These are phyloP conservation scores for Nineta flava DNA, from an alignment of 2,888 invertebrate species.

Conservation along the genomic window DNA sequence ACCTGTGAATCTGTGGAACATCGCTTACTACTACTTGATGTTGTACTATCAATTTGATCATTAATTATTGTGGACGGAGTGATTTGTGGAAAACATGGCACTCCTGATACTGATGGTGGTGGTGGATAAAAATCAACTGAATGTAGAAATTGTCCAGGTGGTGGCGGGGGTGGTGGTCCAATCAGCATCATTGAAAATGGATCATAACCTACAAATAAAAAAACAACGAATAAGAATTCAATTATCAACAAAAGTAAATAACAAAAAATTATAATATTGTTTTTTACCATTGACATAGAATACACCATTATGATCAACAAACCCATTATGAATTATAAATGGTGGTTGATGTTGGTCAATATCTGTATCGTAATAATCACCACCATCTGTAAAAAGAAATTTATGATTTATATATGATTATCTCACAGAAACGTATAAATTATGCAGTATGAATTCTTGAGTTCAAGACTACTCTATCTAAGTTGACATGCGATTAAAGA, in stretches of 20 bases:
- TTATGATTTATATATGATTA: no score
- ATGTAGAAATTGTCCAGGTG: constrained; percentile 5
- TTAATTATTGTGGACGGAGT: neutral
- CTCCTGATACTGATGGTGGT: neutral
- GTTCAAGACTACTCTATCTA: no score
- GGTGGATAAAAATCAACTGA: constrained; percentile 5
- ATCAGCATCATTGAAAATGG: constrained; percentile 4
- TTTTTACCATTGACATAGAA: constrained; percentile 33
- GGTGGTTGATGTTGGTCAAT: constrained; percentile 25
- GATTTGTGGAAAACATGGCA: constrained; percentile 2
- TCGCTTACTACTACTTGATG: constrained; percentile 21
- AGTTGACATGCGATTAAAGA: no score
- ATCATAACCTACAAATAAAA: neutral
- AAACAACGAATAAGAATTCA: neutral
- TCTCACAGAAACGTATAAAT: no score
- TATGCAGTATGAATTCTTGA: no score
- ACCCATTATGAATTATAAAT: constrained; percentile 30
- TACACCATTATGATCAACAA: constrained; percentile 32
- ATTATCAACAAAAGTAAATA: neutral
- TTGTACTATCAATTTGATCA: neutral
- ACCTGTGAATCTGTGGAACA: constrained; percentile 28
- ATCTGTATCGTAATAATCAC: constrained; percentile 22
- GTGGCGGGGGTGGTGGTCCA: constrained; percentile 3
- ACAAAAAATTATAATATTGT: neutral
- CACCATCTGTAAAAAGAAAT: constrained; percentile 17